These are phyloP conservation scores for Regulus satrapa DNA, from an alignment of 2,113 vertebrate species.

Conservation along the genomic window DNA sequence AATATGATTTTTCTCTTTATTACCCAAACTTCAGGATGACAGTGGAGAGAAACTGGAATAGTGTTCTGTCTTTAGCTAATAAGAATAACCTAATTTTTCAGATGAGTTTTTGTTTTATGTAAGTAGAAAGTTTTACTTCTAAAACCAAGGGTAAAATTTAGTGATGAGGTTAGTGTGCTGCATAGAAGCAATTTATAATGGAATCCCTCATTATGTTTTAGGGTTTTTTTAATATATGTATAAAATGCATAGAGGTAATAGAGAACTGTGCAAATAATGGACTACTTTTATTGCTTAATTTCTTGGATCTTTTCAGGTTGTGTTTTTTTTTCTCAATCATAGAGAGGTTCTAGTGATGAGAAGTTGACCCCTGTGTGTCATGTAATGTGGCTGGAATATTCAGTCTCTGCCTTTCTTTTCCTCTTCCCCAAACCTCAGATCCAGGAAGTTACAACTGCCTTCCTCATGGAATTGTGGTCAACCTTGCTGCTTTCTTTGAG, in stretches of 20 bases:
- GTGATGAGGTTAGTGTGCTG: background rate
- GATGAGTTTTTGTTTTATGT: background rate
- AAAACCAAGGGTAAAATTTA: background rate
- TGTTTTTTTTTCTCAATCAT: background rate
- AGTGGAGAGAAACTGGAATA: background rate
- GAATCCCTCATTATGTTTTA: background rate
- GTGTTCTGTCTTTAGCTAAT: background rate
- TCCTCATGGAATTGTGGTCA: constrained; percentile 86
- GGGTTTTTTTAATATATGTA: background rate
- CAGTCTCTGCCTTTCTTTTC: background rate
- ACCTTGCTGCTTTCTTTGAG: constrained; percentile 90
- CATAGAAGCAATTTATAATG: background rate
- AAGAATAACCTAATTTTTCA: background rate
- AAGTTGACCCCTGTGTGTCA: background rate
- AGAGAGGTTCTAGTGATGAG: background rate
- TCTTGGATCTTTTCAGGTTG: background rate
- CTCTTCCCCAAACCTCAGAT: constrained; percentile 70
- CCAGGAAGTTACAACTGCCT: constrained; percentile 83
- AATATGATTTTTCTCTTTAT: background rate
- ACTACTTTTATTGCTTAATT: background rate
- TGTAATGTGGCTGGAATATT: background rate
- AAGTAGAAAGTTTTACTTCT: background rate
- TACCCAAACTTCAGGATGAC: background rate
- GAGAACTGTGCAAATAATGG: background rate
- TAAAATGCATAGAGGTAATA: background rate